Percentiles rank a stretch among this genome's conserved stretches.
Evolutionary conservation across 1,140 invertebrate species (phyloP).

Genomic region (Spodoptera litura): DNA sequence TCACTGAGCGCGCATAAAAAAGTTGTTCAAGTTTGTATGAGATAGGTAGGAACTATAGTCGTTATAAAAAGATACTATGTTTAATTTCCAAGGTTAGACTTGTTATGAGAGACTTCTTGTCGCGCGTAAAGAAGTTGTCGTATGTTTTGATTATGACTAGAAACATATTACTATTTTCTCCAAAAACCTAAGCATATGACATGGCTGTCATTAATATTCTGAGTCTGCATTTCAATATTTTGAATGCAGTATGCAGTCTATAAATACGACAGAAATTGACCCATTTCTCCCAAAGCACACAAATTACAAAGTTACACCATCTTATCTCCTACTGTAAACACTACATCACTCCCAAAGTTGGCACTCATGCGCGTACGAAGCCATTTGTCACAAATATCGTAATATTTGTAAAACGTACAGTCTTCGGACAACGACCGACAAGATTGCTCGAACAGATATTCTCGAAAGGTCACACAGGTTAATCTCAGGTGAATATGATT

Average conservation of each 20-base stretch:
- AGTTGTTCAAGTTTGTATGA: too few relatives aligned
- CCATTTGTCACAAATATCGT: slow-evolving; percentile 21
- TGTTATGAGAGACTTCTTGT: too few relatives aligned
- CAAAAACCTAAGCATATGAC: too few relatives aligned
- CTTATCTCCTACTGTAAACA: slow-evolving; percentile 21
- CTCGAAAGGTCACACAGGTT: background rate
- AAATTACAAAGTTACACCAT: slow-evolving; percentile 1
- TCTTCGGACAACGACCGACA: background rate
- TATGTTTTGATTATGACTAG: too few relatives aligned
- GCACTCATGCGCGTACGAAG: background rate
- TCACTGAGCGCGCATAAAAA: background rate
- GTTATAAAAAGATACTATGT: too few relatives aligned
- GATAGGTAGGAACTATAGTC: too few relatives aligned
- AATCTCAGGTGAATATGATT: background rate
- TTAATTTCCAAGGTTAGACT: too few relatives aligned
- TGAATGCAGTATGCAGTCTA: too few relatives aligned
- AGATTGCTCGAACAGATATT: slow-evolving; percentile 5
- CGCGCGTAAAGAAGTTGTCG: too few relatives aligned
- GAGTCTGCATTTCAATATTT: too few relatives aligned
- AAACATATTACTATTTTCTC: too few relatives aligned
- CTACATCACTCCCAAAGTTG: slow-evolving; percentile 21
- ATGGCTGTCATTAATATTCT: too few relatives aligned
- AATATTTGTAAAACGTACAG: slow-evolving; percentile 5
- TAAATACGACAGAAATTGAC: background rate
- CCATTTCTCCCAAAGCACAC: background rate